These are phyloP conservation scores for Mamestra configurata DNA, from an alignment of 1,140 invertebrate genomes.

Conservation along the genomic window DNA sequence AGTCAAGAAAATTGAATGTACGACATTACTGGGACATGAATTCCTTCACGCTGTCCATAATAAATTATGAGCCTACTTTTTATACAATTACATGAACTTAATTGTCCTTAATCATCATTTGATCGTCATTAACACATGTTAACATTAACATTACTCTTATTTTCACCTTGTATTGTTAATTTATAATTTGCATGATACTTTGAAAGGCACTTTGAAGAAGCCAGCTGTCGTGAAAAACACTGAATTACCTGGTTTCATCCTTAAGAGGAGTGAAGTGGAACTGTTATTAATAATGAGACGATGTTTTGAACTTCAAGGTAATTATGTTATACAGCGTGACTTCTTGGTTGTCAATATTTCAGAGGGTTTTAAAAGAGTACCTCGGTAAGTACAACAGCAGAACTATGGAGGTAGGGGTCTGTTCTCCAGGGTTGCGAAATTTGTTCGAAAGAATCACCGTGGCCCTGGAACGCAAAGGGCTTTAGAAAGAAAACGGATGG, in stretches of 20 bases:
- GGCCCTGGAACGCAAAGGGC: no score
- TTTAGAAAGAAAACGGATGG: no score
- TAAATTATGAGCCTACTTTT: neutral
- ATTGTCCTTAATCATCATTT: neutral
- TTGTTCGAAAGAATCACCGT: no score
- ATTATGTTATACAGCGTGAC: neutral
- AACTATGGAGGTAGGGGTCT: no score
- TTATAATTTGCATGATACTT: constrained; percentile 5
- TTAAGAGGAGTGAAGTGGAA: neutral
- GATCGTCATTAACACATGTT: constrained; percentile 1
- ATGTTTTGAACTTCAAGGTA: neutral
- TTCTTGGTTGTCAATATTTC: no score
- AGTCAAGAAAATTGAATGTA: no score
- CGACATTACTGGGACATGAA: neutral
- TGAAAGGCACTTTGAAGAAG: neutral
- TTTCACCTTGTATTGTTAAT: neutral
- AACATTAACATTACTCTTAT: neutral
- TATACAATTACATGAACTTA: neutral
- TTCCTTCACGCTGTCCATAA: neutral
- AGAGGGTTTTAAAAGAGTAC: no score
- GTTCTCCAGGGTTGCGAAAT: no score
- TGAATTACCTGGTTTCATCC: constrained; percentile 9
- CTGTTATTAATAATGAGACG: neutral
- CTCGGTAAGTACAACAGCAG: no score
- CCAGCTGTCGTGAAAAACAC: neutral